These are phyloP conservation scores for Pseudachorutes palmiensis DNA, from an alignment of 1,140 invertebrate genomes.

Conservation along the genomic window DNA sequence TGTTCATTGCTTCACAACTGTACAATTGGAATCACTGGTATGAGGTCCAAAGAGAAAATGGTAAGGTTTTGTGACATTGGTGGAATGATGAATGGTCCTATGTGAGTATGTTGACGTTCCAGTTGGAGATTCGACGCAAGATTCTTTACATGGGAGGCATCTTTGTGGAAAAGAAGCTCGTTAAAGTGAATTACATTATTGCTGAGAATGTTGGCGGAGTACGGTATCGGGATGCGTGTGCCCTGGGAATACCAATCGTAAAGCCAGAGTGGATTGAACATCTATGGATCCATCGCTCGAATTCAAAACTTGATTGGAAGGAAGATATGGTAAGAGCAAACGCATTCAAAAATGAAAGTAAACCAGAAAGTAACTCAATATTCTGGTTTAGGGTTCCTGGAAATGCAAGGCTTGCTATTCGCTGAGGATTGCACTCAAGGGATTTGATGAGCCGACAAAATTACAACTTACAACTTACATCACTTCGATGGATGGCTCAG, in stretches of 20 bases:
- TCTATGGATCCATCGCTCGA: conserved; percentile 60
- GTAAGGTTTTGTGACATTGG: conserved; percentile 17
- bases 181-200: conserved; percentile 71
- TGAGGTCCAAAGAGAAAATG: conserved; percentile 29
- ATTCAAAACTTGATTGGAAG: conserved; percentile 4
- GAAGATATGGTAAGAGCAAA: conserved; percentile 22
- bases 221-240: conserved; percentile 77
- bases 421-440: conserved; percentile 42
- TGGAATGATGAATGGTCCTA: background rate
- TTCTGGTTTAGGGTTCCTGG: background rate
- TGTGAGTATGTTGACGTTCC: conserved; percentile 1
- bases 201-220: conserved; percentile 74
- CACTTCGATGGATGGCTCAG: conserved; percentile 70
- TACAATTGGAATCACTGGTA: conserved; percentile 28
- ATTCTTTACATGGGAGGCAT: conserved; percentile 36
- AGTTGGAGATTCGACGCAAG: conserved; percentile 31
- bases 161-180: conserved; percentile 26
- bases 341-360: too few relatives aligned
- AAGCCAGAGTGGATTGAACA: conserved; percentile 74
- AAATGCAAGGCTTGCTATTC: conserved; percentile 78
- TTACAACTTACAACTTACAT: conserved; percentile 82
- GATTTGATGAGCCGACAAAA: conserved; percentile 79
- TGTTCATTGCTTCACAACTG: conserved; percentile 22
- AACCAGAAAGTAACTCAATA: too few relatives aligned
- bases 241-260: conserved; percentile 80